Conservation (phyloP, 2,888 invertebrate genomes). For the Sympetrum striolatum region DNA sequence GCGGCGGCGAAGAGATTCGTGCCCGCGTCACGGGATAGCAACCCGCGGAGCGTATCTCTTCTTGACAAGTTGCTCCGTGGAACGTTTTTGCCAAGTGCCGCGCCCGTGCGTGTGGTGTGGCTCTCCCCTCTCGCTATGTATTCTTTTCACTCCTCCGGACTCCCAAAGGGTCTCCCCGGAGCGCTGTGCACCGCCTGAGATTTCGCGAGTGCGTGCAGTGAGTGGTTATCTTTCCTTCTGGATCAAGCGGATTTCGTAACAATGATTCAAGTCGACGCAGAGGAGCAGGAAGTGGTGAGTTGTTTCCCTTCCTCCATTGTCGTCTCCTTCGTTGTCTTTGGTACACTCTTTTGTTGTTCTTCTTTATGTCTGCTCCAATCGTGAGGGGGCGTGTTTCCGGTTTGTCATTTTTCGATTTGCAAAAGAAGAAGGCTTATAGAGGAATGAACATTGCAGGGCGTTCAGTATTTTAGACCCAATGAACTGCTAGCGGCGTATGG, state of each 20-base stretch:
- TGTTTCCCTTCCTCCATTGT: neutral
- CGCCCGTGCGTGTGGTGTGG: neutral
- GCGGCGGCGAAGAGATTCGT: neutral
- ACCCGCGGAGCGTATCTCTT: neutral
- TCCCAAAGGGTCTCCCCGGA: neutral
- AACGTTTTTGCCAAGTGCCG: neutral
- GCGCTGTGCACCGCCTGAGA: neutral
- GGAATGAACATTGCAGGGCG: too few relatives aligned
- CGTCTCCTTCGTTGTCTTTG: neutral
- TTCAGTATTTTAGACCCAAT: too few relatives aligned
- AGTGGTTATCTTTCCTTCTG: neutral
- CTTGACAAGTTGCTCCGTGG: neutral
- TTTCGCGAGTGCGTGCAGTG: neutral
- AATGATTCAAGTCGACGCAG: neutral
- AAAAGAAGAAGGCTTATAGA: too few relatives aligned
- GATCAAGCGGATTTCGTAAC: neutral
- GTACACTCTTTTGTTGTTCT: neutral
- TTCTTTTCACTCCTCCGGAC: neutral
- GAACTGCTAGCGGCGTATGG: too few relatives aligned
- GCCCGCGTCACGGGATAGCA: neutral
- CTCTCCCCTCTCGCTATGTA: neutral
- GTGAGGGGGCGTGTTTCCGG: too few relatives aligned
- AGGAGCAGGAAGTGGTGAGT: neutral
- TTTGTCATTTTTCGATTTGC: too few relatives aligned
- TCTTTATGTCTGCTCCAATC: too few relatives aligned